Percentiles rank a stretch among this genome's conserved stretches.
These are phyloP conservation scores for Drosophila subobscura DNA, from an alignment of 1,140 invertebrate species.

Conservation along the genomic window DNA sequence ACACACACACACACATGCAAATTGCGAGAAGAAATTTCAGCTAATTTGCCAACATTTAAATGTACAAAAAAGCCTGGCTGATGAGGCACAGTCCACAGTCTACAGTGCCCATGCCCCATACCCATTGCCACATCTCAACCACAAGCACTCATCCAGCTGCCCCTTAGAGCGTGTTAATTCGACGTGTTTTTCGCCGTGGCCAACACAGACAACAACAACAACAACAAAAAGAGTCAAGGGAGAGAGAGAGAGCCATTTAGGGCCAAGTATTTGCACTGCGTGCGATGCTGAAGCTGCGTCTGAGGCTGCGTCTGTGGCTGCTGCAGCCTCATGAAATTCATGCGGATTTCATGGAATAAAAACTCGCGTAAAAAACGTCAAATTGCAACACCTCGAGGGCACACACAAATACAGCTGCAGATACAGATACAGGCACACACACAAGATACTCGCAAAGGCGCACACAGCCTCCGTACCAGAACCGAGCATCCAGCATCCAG, in stretches of 20 bases:
- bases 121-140: conserved; percentile 9
- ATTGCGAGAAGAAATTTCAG: conserved; percentile 74
- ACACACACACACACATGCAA: conserved; percentile 51
- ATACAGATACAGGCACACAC: conserved; percentile 2
- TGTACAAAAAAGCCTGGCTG: conserved; percentile 56
- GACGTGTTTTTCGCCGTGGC: conserved; percentile 75
- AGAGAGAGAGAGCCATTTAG: conserved; percentile 68
- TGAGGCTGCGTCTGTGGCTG: conserved; percentile 52
- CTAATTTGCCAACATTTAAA: conserved; percentile 80
- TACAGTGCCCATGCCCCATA: not conserved
- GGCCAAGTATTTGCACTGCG: conserved; percentile 79
- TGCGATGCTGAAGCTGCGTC: conserved; percentile 22
- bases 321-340: conserved; percentile 50
- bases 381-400: conserved; percentile 83
- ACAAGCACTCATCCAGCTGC: conserved; percentile 50
- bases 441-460: not conserved
- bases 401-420: conserved; percentile 47
- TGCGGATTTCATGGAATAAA: conserved; percentile 78
- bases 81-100: conserved; percentile 23
- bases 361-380: conserved; percentile 82
- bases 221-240: not conserved
- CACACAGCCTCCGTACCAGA: conserved; percentile 18
- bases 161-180: conserved; percentile 80
- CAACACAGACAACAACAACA: conserved; percentile 33
- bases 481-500: conserved; percentile 7